These are phyloP conservation scores for Antechinus flavipes DNA, from an alignment of 2,113 vertebrate genomes.

Conservation along the genomic window DNA sequence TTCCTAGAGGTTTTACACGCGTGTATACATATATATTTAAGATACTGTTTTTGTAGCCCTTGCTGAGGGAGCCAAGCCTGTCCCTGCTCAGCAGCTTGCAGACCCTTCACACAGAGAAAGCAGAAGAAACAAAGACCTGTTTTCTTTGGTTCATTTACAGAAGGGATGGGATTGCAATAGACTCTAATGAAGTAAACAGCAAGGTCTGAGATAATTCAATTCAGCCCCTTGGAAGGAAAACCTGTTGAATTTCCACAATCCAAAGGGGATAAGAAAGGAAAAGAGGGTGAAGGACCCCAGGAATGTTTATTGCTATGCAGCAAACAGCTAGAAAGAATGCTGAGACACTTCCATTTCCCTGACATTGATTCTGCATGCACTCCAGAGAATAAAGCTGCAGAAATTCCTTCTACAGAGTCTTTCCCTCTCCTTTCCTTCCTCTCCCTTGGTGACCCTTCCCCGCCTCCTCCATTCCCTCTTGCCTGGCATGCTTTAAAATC, in stretches of 20 bases:
- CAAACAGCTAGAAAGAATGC: neutral
- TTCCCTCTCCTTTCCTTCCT: neutral
- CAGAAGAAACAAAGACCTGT: constrained; percentile 29
- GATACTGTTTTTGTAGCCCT: neutral
- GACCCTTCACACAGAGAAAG: neutral
- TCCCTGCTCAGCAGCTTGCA: neutral
- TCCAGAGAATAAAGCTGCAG: constrained; percentile 32
- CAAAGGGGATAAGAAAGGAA: constrained; percentile 34
- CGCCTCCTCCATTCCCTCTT: neutral
- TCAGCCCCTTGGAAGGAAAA: constrained; percentile 34
- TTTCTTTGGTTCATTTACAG: constrained; percentile 59
- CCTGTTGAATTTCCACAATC: constrained; percentile 41
- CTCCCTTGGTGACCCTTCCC: neutral
- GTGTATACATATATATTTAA: neutral
- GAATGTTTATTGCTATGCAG: neutral
- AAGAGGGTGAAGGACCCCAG: constrained; percentile 18
- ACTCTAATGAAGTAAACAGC: neutral
- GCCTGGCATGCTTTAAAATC: constrained; percentile 53
- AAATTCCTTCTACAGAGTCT: constrained; percentile 23
- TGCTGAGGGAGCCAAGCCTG: neutral
- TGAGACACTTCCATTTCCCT: constrained; percentile 50
- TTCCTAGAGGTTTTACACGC: neutral
- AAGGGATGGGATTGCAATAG: constrained; percentile 20
- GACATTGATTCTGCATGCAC: constrained; percentile 12
- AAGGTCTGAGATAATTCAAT: neutral